Evolutionary conservation across 2,888 invertebrate genomes (phyloP).

Genomic region (Artemia sinica): DNA sequence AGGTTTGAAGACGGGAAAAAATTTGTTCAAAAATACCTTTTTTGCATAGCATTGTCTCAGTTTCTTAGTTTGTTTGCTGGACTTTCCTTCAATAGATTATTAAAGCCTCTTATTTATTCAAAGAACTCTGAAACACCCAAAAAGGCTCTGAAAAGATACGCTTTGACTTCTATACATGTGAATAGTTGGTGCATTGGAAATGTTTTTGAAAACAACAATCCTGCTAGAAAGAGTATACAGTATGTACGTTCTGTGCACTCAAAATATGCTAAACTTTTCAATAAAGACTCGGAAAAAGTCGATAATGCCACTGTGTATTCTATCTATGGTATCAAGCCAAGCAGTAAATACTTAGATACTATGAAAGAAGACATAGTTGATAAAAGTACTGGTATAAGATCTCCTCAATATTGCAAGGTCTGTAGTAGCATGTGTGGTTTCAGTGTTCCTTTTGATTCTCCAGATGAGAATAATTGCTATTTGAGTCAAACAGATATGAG

Average conservation of each 20-base stretch:
- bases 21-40: neutral
- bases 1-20: neutral
- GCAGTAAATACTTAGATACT: constrained; percentile 16
- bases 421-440: constrained; percentile 1
- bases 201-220: constrained; percentile 34
- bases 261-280: constrained; percentile 27
- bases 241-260: constrained; percentile 35
- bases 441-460: neutral
- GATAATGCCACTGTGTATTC: constrained; percentile 11
- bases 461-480: constrained; percentile 23
- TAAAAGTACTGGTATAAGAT: constrained; percentile 1
- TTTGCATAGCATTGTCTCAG: constrained; percentile 7
- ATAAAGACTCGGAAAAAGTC: constrained; percentile 26
- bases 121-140: constrained; percentile 35
- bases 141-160: constrained; percentile 35
- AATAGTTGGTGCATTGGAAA: constrained; percentile 38
- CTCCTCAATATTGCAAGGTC: neutral
- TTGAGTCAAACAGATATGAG: constrained; percentile 39
- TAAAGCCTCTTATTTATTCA: constrained; percentile 36
- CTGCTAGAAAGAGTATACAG: constrained; percentile 34
- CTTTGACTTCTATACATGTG: constrained; percentile 35
- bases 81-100: constrained; percentile 18
- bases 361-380: constrained; percentile 18
- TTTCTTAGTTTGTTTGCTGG: constrained; percentile 13
- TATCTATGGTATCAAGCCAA: constrained; percentile 14